Base-by-base conservation (phyloP, 2,888 invertebrate genomes). In the Acleris laterana region DNA sequence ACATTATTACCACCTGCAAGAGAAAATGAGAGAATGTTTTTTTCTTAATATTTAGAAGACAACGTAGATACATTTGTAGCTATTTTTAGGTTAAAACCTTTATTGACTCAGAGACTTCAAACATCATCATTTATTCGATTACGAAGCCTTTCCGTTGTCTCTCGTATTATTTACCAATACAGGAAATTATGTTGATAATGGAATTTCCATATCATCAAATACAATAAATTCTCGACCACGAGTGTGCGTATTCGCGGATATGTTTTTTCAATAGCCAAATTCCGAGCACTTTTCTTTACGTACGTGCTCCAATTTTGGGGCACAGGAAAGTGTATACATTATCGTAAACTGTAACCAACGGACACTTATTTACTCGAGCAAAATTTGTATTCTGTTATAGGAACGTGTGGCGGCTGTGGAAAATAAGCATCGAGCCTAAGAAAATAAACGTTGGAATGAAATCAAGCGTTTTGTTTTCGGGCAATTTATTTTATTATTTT, bases 241-340 rank as follows among this genome's bases (percentile, higher is more conserved):
- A 48, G 59, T 28, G 46, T 48, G 62, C 58, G 68, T 63, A 69
- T 70, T 71, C 69, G 68, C 69, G 68, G 70, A 72, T 76, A 76
- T 77, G 77, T 76, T 75, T 80, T 79, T 77, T 76, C 79, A 77
- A 79, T 80, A 79, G 75, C 74, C 73, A 76, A 78, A 78, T 76
- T 77, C 75, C 71, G 68, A 69, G 72, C 71, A 70, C 71, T 75
- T 69, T 71, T 68, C 69, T 68, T 71, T 70, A 70, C 71, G 73
- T 75, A 77, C 78, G 79, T 70, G 70, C 51, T 66, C 52, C 61
- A 69, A 71, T 75, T 75, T 72, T 60, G 53, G 63, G 44, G 63
- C 48, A 56, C 44, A 38, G 32, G 38, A 57, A 62, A 64, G 65
- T 59, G 62, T 62, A 55, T 67, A 71, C 63, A 70, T 72, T 71